These are phyloP conservation scores for Leptinotarsa peninsularis DNA, from an alignment of 2,888 invertebrate genomes.

Conservation along the genomic window DNA sequence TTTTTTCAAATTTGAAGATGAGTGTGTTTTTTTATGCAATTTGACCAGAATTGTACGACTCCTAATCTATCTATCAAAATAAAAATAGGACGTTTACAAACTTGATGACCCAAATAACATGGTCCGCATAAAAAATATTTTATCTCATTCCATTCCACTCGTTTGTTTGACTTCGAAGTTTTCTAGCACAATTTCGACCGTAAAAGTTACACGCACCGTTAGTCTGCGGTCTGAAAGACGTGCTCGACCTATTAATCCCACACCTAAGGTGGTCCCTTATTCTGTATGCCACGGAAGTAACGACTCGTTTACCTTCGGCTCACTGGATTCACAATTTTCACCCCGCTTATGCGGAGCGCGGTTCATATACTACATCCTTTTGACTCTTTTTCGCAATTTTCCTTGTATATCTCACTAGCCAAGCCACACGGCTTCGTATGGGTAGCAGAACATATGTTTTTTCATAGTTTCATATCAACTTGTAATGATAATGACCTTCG, in stretches of 20 bases:
- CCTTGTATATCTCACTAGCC: too few relatives aligned
- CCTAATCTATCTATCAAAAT: too few relatives aligned
- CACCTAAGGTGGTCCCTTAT: conserved; percentile 52
- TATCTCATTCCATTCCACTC: background rate
- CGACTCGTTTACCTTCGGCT: conserved; percentile 52
- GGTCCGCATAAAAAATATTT: conserved; percentile 4
- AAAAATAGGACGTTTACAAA: background rate
- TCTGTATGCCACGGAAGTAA: conserved; percentile 57
- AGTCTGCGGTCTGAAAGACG: conserved; percentile 61
- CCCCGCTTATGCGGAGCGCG: conserved; percentile 22
- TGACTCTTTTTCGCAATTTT: background rate
- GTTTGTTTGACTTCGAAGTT: conserved; percentile 18
- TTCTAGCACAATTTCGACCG: conserved; percentile 35
- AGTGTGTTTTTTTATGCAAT: too few relatives aligned
- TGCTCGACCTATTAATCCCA: conserved; percentile 56
- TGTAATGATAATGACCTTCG: too few relatives aligned
- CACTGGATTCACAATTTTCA: conserved; percentile 35
- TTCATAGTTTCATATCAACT: too few relatives aligned
- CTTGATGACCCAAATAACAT: background rate
- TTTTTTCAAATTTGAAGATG: too few relatives aligned
- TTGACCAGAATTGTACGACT: too few relatives aligned
- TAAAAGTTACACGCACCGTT: conserved; percentile 64
- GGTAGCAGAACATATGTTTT: too few relatives aligned
- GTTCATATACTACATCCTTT: background rate
- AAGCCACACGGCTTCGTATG: too few relatives aligned